Conservation (phyloP, 2,888 invertebrate genomes). For the Agriopis marginaria region DNA sequence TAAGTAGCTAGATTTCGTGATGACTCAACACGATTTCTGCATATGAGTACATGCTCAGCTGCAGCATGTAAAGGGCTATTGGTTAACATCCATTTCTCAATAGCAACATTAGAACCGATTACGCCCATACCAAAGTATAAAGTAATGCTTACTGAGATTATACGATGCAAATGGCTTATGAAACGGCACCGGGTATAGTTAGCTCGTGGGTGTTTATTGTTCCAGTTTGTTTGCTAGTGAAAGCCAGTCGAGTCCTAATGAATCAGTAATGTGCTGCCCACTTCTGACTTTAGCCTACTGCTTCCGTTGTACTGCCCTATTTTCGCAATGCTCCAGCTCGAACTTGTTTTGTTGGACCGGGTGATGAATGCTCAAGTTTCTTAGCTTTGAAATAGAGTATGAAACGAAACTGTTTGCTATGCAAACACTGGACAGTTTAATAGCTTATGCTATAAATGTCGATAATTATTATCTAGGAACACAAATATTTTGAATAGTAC, state of each 20-base stretch:
- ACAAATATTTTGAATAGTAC: neutral
- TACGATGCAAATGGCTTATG: slow-evolving; percentile 42
- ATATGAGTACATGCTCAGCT: neutral
- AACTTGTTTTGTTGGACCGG: slow-evolving; percentile 24
- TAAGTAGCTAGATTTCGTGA: neutral
- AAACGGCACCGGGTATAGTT: slow-evolving; percentile 32
- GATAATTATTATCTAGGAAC: neutral
- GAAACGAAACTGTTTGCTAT: slow-evolving; percentile 7
- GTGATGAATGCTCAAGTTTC: slow-evolving; percentile 30
- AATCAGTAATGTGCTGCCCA: slow-evolving; percentile 71
- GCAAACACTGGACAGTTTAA: slow-evolving; percentile 1
- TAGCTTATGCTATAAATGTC: neutral
- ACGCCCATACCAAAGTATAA: slow-evolving; percentile 2
- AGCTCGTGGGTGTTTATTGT: slow-evolving; percentile 69
- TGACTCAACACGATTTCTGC: slow-evolving; percentile 3
- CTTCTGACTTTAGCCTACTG: slow-evolving; percentile 65
- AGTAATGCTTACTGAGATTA: slow-evolving; percentile 1
- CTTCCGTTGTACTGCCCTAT: slow-evolving; percentile 69
- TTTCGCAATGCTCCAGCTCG: slow-evolving; percentile 66
- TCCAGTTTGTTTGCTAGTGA: slow-evolving; percentile 66
- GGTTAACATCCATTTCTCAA: slow-evolving; percentile 20
- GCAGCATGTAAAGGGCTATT: slow-evolving; percentile 12
- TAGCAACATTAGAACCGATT: slow-evolving; percentile 18
- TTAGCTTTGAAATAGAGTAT: slow-evolving; percentile 6
- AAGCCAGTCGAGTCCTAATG: slow-evolving; percentile 65